These are phyloP conservation scores for Mythimna impura DNA, from an alignment of 2,888 invertebrate species.

Conservation along the genomic window DNA sequence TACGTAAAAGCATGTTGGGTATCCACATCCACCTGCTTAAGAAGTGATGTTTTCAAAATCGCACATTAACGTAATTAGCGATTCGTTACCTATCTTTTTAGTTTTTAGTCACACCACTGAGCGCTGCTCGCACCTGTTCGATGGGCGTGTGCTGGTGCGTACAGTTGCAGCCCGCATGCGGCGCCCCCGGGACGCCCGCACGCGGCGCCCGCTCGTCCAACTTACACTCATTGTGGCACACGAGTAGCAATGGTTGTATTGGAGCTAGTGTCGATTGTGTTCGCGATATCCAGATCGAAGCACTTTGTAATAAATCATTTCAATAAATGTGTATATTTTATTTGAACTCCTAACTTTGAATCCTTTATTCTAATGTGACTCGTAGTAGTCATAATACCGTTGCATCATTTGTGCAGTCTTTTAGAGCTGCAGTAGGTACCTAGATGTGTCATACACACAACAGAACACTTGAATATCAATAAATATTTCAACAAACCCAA, in stretches of 20 bases:
- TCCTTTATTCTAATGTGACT: too few relatives aligned
- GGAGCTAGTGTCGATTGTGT: constrained; percentile 41
- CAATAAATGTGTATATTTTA: constrained; percentile 65
- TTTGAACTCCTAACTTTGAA: constrained; percentile 18
- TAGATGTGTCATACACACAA: too few relatives aligned
- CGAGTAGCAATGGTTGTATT: constrained; percentile 11
- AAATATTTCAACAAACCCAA: too few relatives aligned
- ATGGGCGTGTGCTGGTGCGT: neutral
- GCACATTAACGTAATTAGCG: too few relatives aligned
- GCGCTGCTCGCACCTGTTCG: neutral
- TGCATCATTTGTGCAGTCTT: too few relatives aligned
- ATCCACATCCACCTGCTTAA: too few relatives aligned
- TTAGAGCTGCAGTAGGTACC: too few relatives aligned
- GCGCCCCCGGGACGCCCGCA: too few relatives aligned
- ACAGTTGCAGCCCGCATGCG: neutral
- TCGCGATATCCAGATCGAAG: constrained; percentile 53
- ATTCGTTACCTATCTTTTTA: neutral
- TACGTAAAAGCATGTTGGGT: too few relatives aligned
- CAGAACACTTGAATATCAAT: too few relatives aligned
- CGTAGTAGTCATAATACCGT: too few relatives aligned
- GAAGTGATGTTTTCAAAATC: too few relatives aligned
- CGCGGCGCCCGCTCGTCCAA: neutral
- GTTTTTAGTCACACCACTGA: neutral
- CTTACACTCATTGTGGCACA: neutral
- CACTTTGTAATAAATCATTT: constrained; percentile 84